Base-by-base conservation (phyloP, 2,113 vertebrate species). In the Notothenia coriiceps region DNA sequence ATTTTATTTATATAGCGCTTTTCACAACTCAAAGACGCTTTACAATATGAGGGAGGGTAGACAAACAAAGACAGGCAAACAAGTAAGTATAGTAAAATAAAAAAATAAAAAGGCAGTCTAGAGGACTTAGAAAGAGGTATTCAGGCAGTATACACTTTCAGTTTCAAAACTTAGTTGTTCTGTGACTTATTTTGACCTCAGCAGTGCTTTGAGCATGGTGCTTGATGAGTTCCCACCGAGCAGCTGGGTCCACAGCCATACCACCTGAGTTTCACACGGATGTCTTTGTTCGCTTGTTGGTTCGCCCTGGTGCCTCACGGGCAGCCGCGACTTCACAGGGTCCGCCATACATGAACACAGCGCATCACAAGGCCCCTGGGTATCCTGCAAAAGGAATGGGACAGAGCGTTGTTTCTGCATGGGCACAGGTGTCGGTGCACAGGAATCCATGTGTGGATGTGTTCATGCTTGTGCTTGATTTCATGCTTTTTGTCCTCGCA, bases 201-300 rank as follows among this genome's bases (percentile, higher is more conserved):
- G 78, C 79, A 52, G 63, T 10, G 85, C 80, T 84, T 69, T 86
- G 83, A 88, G 76, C 18, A 7, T 13, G 47, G 67, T 51, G 40
- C 79, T 86, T 79, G 54, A 86, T 79, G 75, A 73, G 57, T 61
- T 64, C 56, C 74, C 79, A 62, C 80, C 0, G 59, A 86, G 86
- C 90, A 93, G 89, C 89, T 92, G 91, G 75, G 91, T 84, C 55
- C 87, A 62, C 63, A 20, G 57, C 74, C 33, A 18, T 1, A 69
- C 89, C 92, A 92, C 92, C 92, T 93, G 93, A 94, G 91, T 90
- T 91, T 86, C 74, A 74, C 69, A 80, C n/a, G 62, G 71, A 81
- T 49, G 77, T 64, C 63, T 70, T 73, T 51, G 68, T 80, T 75
- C 20, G 65, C 71, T 72, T 20, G 70, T 82, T 59, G 78, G 81